These are phyloP conservation scores for Linurgus olivaceus DNA, from an alignment of 2,797 vertebrate genomes.

Conservation along the genomic window DNA sequence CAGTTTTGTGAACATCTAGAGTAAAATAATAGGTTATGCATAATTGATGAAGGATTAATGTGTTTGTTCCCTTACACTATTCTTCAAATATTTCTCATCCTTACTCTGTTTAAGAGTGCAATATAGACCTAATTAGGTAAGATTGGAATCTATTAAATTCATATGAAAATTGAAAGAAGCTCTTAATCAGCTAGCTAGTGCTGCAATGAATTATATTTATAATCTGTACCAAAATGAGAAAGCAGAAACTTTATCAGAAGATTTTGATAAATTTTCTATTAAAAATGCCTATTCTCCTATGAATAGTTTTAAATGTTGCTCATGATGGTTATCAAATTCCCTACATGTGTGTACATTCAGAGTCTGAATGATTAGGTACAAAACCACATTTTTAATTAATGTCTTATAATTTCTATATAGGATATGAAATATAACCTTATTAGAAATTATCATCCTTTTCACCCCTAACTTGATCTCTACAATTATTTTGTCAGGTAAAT, in stretches of 20 bases:
- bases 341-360: neutral
- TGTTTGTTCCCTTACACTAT: neutral
- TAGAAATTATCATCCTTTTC: neutral
- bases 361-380: neutral
- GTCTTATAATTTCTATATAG: neutral
- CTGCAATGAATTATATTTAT: neutral
- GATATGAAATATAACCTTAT: neutral
- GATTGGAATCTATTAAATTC: neutral
- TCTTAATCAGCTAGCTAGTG: neutral
- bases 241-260: neutral
- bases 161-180: neutral
- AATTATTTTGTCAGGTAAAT: neutral
- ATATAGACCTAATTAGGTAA: neutral
- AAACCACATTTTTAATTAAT: neutral
- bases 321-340: neutral
- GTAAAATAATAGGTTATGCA: neutral
- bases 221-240: constrained; percentile 2
- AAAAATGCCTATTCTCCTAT: neutral
- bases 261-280: constrained; percentile 10
- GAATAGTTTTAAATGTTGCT: neutral
- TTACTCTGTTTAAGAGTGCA: neutral
- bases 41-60: neutral
- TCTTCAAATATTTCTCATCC: neutral
- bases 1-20: neutral
- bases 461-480: neutral